Percentiles rank a stretch among this genome's conserved stretches.
These are phyloP conservation scores for Chironomus riparius DNA, from an alignment of 2,888 invertebrate species.

Conservation along the genomic window DNA sequence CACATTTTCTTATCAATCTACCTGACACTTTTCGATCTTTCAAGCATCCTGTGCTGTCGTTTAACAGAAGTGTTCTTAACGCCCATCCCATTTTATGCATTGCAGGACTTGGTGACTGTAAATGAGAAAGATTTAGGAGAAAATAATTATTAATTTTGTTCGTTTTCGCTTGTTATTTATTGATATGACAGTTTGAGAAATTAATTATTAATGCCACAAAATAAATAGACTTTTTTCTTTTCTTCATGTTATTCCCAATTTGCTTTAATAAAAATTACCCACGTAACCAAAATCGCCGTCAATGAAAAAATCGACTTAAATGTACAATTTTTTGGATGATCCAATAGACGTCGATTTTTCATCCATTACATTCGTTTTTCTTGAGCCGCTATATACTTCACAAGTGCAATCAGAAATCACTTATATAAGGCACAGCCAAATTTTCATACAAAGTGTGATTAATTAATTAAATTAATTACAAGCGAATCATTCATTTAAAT, in stretches of 20 bases:
- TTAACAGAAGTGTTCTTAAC: constrained; percentile 55
- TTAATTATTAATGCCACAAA: neutral
- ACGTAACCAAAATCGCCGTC: too few relatives aligned
- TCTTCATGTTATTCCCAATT: neutral
- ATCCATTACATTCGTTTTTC: too few relatives aligned
- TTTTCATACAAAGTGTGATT: too few relatives aligned
- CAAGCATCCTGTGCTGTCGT: constrained; percentile 53
- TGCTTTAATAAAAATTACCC: neutral
- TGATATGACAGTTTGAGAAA: neutral
- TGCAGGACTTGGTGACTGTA: constrained; percentile 52
- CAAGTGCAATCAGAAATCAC: too few relatives aligned
- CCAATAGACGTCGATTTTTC: too few relatives aligned
- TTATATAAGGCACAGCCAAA: too few relatives aligned
- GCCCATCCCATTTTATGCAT: constrained; percentile 62
- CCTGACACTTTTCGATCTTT: constrained; percentile 57
- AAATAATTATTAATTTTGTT: neutral
- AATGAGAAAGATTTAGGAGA: neutral
- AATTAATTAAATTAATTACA: too few relatives aligned
- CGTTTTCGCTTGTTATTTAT: neutral
- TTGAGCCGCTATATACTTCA: too few relatives aligned
- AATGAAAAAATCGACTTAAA: too few relatives aligned
- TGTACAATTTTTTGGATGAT: too few relatives aligned
- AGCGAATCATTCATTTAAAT: too few relatives aligned
- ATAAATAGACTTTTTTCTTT: neutral
- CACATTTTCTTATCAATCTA: constrained; percentile 55